Conservation (phyloP, 2,888 invertebrate genomes). For the Dione juno region DNA sequence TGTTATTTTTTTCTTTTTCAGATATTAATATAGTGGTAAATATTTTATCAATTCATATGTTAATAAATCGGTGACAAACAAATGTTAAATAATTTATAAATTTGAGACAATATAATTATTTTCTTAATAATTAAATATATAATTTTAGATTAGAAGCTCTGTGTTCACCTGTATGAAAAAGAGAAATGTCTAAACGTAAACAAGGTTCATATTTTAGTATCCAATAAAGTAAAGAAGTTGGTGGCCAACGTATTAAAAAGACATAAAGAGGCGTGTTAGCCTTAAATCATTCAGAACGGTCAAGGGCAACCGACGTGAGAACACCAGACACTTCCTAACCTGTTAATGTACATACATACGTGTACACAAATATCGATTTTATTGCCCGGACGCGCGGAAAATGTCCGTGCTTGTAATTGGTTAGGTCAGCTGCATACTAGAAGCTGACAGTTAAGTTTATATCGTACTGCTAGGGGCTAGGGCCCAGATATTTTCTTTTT, state of each 20-base stretch:
- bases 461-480: too few relatives aligned
- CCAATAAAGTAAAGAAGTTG: conserved; percentile 6
- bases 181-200: not conserved
- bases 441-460: too few relatives aligned
- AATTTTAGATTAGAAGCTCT: too few relatives aligned
- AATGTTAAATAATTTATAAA: too few relatives aligned
- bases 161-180: not conserved
- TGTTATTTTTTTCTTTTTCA: not conserved
- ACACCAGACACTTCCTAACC: conserved; percentile 37
- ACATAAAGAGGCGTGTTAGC: conserved; percentile 35
- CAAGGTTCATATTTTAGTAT: conserved; percentile 21
- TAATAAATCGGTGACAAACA: too few relatives aligned
- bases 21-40: too few relatives aligned
- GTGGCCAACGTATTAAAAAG: conserved; percentile 33
- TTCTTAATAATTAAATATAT: too few relatives aligned
- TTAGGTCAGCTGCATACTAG: not conserved
- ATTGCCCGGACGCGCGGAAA: conserved; percentile 25
- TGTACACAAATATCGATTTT: conserved; percentile 37
- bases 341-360: conserved; percentile 22
- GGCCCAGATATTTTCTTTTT: too few relatives aligned
- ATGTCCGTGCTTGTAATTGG: conserved; percentile 18
- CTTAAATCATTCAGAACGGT: conserved; percentile 47
- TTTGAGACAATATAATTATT: too few relatives aligned
- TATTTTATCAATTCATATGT: too few relatives aligned
- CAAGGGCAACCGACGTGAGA: conserved; percentile 46